Percentiles rank a stretch among this genome's conserved stretches.
Conservation (phyloP, 2,888 invertebrate species). For the Scrobipalpa atriplicella region DNA sequence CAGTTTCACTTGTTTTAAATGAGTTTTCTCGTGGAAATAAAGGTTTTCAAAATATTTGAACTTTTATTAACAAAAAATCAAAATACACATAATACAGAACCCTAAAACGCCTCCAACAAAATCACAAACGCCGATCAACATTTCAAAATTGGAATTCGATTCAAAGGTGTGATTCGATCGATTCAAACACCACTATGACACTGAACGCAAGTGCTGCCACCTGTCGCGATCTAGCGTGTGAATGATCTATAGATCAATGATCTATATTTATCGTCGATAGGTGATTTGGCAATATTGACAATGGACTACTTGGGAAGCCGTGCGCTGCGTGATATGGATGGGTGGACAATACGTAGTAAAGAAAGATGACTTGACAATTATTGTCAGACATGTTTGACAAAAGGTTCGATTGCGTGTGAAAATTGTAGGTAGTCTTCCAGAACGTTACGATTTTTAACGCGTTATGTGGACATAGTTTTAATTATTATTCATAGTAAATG, state of each 20-base stretch:
- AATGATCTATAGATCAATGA: constrained; percentile 47
- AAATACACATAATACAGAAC: neutral
- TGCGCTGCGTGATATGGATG: constrained; percentile 57
- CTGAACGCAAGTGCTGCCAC: constrained; percentile 63
- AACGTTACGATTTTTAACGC: too few relatives aligned
- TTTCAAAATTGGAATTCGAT: constrained; percentile 46
- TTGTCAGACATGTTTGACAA: constrained; percentile 17
- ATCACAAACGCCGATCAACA: constrained; percentile 31
- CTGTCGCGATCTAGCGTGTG: constrained; percentile 65
- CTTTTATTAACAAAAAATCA: neutral
- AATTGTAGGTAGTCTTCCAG: constrained; percentile 15
- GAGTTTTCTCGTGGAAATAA: too few relatives aligned
- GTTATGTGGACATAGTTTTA: too few relatives aligned
- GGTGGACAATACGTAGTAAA: constrained; percentile 32
- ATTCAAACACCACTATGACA: constrained; percentile 49
- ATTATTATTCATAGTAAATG: too few relatives aligned
- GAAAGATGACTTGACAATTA: constrained; percentile 30
- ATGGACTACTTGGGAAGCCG: constrained; percentile 63
- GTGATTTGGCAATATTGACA: constrained; percentile 77
- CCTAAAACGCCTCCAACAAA: constrained; percentile 24
- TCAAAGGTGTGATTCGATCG: constrained; percentile 59
- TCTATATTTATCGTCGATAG: constrained; percentile 64
- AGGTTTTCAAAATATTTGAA: too few relatives aligned
- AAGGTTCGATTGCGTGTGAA: constrained; percentile 39
- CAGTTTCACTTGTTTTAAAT: too few relatives aligned